phyloP scores from a whole-genome alignment of 2,888 invertebrate species.

The Amphipyra tragopoginis region DNA sequence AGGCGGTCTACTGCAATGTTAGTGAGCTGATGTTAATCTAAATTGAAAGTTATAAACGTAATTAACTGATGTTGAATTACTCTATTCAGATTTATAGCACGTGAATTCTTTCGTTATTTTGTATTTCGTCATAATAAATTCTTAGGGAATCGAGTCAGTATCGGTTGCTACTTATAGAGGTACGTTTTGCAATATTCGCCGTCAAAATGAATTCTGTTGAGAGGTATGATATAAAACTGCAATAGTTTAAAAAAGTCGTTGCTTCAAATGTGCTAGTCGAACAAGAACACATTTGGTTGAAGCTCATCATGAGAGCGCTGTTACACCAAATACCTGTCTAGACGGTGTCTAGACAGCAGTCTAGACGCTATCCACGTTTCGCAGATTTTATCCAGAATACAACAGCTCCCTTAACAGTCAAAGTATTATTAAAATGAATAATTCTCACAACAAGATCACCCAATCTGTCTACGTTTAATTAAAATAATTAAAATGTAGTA shows the following conservation, averaged over 20 bases:
- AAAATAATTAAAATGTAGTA: no score
- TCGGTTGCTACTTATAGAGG: neutral
- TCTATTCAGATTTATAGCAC: constrained; percentile 23
- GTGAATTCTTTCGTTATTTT: constrained; percentile 10
- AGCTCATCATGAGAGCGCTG: constrained; percentile 80
- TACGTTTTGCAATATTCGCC: neutral
- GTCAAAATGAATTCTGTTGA: neutral
- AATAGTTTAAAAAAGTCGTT: constrained; percentile 40
- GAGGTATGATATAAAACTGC: constrained; percentile 25
- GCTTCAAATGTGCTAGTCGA: constrained; percentile 65
- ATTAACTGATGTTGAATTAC: constrained; percentile 35
- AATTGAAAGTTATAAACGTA: constrained; percentile 40
- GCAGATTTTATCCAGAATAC: constrained; percentile 69
- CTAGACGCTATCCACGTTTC: constrained; percentile 85
- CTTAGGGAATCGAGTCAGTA: neutral
- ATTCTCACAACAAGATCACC: constrained; percentile 17
- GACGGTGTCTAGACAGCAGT: constrained; percentile 86
- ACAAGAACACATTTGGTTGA: constrained; percentile 74
- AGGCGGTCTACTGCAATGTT: constrained; percentile 22
- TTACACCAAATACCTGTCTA: constrained; percentile 88
- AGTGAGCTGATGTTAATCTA: constrained; percentile 42
- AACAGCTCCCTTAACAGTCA: constrained; percentile 58
- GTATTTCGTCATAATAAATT: constrained; percentile 11
- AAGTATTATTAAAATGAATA: constrained; percentile 57
- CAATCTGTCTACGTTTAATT: neutral